Evolutionary conservation across 2,888 invertebrate species (phyloP).

Genomic region (Melinaea marsaeus): DNA sequence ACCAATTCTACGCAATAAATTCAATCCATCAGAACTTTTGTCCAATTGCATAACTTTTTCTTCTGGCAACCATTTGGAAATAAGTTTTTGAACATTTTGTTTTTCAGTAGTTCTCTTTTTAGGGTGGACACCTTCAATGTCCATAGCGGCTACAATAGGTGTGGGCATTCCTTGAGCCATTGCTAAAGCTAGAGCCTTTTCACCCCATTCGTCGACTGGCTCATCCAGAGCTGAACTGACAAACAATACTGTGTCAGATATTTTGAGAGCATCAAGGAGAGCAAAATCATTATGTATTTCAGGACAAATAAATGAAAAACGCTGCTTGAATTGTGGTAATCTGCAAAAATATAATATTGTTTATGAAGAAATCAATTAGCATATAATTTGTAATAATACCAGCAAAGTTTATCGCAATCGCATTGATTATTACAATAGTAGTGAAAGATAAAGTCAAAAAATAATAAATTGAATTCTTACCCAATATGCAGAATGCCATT

Average conservation of each 20-base stretch:
- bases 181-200: constrained; percentile 85
- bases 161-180: constrained; percentile 91
- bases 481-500: constrained; percentile 86
- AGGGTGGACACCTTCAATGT: constrained; percentile 84
- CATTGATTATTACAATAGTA: not conserved
- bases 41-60: constrained; percentile 90
- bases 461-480: constrained; percentile 61
- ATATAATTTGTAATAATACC: constrained; percentile 2
- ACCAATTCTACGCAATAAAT: constrained; percentile 82
- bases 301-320: constrained; percentile 89
- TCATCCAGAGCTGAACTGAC: constrained; percentile 85
- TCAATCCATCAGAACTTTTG: constrained; percentile 84
- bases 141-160: constrained; percentile 84
- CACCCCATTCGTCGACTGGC: constrained; percentile 88
- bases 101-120: constrained; percentile 85
- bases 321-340: constrained; percentile 90
- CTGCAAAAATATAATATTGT: constrained; percentile 64
- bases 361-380: not conserved
- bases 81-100: constrained; percentile 79
- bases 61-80: constrained; percentile 87
- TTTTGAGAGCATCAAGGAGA: constrained; percentile 89
- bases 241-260: constrained; percentile 90
- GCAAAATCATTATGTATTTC: constrained; percentile 85
- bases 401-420: not conserved
- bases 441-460: not conserved